Evolutionary conservation across 2,797 vertebrate species (phyloP).

Genomic region (Notolepis coatsorum): DNA sequence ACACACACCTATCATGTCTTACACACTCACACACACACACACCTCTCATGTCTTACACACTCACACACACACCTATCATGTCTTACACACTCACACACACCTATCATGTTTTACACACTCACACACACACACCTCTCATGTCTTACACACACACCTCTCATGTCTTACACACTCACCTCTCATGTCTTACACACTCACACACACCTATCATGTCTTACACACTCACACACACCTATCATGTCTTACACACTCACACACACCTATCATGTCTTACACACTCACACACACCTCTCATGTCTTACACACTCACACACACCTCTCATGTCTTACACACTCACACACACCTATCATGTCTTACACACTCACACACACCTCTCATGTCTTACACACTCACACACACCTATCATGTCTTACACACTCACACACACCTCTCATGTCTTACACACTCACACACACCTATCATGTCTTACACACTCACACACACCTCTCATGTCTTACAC

Average conservation of each 20-base stretch:
- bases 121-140: constrained; percentile 32
- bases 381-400: constrained; percentile 13
- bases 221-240: constrained; percentile 15
- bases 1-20: no score
- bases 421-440: no score
- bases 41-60: constrained; percentile 34
- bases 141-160: constrained; percentile 13
- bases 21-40: constrained; percentile 40
- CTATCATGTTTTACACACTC: no score
- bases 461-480: constrained; percentile 25
- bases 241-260: constrained; percentile 41
- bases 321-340: no score
- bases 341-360: no score
- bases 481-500: constrained; percentile 25
- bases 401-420: no score
- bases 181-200: no score
- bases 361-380: constrained; percentile 17
- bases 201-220: constrained; percentile 19
- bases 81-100: constrained; percentile 38
- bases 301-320: constrained; percentile 9
- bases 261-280: constrained; percentile 32
- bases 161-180: constrained; percentile 18
- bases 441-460: no score
- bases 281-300: constrained; percentile 21
- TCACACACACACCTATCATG: background rate